These are phyloP conservation scores for Trogon surrucura DNA, from an alignment of 2,113 vertebrate genomes.

Conservation along the genomic window DNA sequence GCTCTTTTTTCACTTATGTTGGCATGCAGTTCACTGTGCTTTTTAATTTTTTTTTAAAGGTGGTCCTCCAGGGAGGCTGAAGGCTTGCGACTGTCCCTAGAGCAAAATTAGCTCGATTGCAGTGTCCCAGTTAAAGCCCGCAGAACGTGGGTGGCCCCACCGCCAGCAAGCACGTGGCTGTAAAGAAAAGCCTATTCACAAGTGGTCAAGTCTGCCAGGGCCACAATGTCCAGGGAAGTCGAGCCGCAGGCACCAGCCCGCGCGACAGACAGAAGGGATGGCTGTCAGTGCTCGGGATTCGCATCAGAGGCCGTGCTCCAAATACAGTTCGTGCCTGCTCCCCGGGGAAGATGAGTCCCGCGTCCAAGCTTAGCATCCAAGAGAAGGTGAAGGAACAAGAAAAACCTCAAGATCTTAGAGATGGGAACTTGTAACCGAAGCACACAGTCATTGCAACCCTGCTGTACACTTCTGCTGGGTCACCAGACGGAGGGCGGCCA, in stretches of 20 bases:
- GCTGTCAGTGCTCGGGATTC: accelerated
- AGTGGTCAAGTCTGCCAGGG: background rate
- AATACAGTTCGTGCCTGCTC: background rate
- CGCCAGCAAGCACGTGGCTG: accelerated
- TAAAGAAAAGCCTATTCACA: background rate
- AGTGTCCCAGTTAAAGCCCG: background rate
- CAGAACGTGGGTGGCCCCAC: background rate
- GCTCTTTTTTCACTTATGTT: background rate
- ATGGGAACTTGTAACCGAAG: background rate
- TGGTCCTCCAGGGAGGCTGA: background rate
- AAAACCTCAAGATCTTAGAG: background rate
- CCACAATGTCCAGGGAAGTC: accelerated
- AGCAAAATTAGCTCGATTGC: background rate
- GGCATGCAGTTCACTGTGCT: background rate
- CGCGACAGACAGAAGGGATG: background rate
- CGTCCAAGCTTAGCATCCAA: background rate
- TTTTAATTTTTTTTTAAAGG: background rate
- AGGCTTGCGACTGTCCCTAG: background rate
- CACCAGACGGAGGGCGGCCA: accelerated
- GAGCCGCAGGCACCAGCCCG: background rate
- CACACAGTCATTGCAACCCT: background rate
- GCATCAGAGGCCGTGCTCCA: background rate
- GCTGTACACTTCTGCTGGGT: background rate
- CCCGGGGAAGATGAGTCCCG: background rate
- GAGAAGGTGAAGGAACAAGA: background rate